phyloP scores from a whole-genome alignment of 2,888 invertebrate genomes.

The Papilio gigon region DNA sequence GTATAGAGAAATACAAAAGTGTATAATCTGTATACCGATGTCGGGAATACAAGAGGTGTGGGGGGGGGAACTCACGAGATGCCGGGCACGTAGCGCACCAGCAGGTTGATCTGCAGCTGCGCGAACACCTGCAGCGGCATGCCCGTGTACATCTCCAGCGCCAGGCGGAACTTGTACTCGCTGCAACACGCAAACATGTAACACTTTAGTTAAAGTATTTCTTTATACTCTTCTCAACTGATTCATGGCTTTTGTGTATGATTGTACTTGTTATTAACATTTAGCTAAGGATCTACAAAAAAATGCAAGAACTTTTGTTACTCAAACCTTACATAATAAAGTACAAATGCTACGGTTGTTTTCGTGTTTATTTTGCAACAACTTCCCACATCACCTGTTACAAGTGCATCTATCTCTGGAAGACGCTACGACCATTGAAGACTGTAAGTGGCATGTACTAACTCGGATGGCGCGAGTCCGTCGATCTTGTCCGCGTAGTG shows the following conservation, averaged over 20 bases:
- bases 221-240: too few species aligned
- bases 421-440: not conserved
- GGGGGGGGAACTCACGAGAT: conserved; percentile 69
- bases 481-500: conserved; percentile 83
- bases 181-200: conserved; percentile 61
- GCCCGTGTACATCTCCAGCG: conserved; percentile 89
- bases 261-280: too few species aligned
- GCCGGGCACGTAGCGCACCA: conserved; percentile 60
- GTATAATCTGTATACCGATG: not conserved
- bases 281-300: too few species aligned
- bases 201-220: too few species aligned
- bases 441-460: conserved; percentile 48
- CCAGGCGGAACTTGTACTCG: conserved; percentile 84
- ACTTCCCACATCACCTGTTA: too few species aligned
- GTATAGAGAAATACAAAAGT: not conserved
- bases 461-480: conserved; percentile 85
- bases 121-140: conserved; percentile 89
- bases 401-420: too few species aligned
- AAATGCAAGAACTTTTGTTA: too few species aligned
- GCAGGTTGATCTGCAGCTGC: conserved; percentile 88
- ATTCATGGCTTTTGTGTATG: too few species aligned
- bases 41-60: not conserved
- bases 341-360: too few species aligned
- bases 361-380: too few species aligned
- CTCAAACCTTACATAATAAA: too few species aligned